Evolutionary conservation across 1,140 invertebrate genomes (phyloP).

Genomic region (Drosophila murphyi): DNA sequence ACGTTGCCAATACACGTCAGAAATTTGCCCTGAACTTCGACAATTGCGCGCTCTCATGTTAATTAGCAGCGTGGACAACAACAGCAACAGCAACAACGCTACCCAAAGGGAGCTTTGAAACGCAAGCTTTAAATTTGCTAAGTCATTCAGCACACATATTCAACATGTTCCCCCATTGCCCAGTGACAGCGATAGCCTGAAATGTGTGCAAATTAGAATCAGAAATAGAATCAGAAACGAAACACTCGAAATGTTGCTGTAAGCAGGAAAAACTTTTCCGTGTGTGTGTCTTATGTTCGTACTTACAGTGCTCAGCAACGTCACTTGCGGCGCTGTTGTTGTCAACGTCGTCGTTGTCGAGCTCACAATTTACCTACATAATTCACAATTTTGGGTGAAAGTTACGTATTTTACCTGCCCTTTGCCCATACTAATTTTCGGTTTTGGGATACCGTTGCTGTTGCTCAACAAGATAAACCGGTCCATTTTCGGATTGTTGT

Average conservation of each 20-base stretch:
- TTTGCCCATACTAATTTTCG: slow-evolving; percentile 29
- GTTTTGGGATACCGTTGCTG: slow-evolving; percentile 1
- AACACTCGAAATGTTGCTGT: slow-evolving; percentile 24
- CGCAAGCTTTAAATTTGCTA: slow-evolving; percentile 32
- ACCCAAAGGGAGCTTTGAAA: slow-evolving; percentile 27
- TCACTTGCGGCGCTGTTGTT: not conserved
- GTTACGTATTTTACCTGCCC: slow-evolving; percentile 34
- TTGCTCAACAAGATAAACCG: slow-evolving; percentile 30
- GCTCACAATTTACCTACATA: slow-evolving; percentile 36
- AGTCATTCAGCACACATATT: slow-evolving; percentile 29
- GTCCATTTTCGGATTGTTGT: slow-evolving; percentile 32
- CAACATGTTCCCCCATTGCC: not conserved
- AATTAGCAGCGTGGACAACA: slow-evolving; percentile 31
- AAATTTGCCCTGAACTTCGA: slow-evolving; percentile 45
- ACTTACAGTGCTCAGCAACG: slow-evolving; percentile 9
- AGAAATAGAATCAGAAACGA: slow-evolving; percentile 22
- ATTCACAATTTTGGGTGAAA: slow-evolving; percentile 44
- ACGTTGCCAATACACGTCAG: slow-evolving; percentile 46
- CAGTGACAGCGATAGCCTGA: slow-evolving; percentile 26
- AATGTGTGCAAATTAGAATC: slow-evolving; percentile 51
- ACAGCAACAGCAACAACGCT: not conserved
- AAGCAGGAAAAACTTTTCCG: slow-evolving; percentile 31
- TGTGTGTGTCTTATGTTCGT: slow-evolving; percentile 4
- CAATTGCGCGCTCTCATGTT: slow-evolving; percentile 48
- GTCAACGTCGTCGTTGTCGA: slow-evolving; percentile 11